Evolutionary conservation across 2,113 vertebrate species (phyloP).

Genomic region (Pachycephala philippinensis): DNA sequence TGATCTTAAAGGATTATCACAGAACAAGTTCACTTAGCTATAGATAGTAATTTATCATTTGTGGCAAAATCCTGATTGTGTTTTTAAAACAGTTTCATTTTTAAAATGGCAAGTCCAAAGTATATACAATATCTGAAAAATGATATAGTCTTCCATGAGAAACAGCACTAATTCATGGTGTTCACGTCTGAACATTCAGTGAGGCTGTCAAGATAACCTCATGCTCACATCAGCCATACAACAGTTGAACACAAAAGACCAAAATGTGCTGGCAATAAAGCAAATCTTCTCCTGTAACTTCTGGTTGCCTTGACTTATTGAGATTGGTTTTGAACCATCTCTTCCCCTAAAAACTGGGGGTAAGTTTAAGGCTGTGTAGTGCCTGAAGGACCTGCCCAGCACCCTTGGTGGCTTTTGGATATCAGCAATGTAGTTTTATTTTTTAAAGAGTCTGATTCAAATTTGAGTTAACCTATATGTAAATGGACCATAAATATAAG

Average conservation of each 20-base stretch:
- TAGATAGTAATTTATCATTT: slow-evolving; percentile 31
- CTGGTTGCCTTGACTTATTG: not conserved
- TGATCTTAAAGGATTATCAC: slow-evolving; percentile 59
- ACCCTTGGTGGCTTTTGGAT: not conserved
- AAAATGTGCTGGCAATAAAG: not conserved
- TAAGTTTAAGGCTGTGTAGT: not conserved
- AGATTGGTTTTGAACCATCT: not conserved
- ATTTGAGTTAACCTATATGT: not conserved
- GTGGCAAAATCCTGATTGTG: slow-evolving; percentile 31
- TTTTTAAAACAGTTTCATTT: slow-evolving; percentile 27
- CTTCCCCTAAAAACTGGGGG: not conserved
- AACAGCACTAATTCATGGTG: not conserved
- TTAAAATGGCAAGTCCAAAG: not conserved
- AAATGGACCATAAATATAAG: not conserved
- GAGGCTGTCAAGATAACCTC: not conserved
- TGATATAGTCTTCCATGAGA: not conserved
- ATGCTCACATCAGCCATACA: not conserved
- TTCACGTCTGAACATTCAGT: not conserved
- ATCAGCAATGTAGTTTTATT: not conserved
- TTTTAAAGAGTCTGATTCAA: not conserved
- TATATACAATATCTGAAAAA: not conserved
- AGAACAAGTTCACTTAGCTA: slow-evolving; percentile 24
- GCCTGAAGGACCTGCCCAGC: not conserved
- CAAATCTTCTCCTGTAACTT: not conserved
- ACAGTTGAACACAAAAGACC: not conserved